Base-by-base conservation (phyloP, 2,888 invertebrate genomes). In the Halocaridina rubra region DNA sequence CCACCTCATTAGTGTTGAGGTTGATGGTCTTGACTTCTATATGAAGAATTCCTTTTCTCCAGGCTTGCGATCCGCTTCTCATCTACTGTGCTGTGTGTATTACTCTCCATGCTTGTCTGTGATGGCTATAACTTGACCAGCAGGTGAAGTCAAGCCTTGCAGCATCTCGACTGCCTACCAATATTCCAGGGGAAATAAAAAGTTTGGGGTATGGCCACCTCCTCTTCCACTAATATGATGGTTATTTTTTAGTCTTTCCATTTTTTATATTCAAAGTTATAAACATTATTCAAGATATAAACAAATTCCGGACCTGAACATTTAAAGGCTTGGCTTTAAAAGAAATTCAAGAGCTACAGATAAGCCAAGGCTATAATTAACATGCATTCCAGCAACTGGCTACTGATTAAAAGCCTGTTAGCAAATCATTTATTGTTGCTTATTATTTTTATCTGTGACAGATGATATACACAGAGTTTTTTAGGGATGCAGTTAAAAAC, bases 121-220 rank as follows among this genome's bases (percentile, higher is more conserved):
- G 72, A n/a, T 69, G 71, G 29, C 57, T 71, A 71, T 46, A 29
- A 19, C 53, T 80, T 61, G 22, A 32, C 32, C 22, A 61, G 80
- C 22, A 59, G 69, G 19, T 16, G 57, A n/a, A 30, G 69, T 69
- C 67, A 71, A 24, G 53, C 53, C 64, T 67, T 33, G 67, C 53
- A 61, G 67, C 53, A 61, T 33, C 32, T 78, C 19, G 77, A 61
- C 27, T 29, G 67, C 69, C 78, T 46, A 29, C 39, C 64, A 27
- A 69, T 24, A 29, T 46, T 61, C 46, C 33, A 59, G 72, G 33
- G 24, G 61, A 64, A 71, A 72, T 53, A 16, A 72, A 80, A 72
- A 80, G 80, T 80, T 80, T 80, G 80, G 80, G 80, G 71, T 80
- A 80, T 57, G 72, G 80, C 80, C 80, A 80, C 80, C 80, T 80